A percentile compares a stretch with the other conserved stretches of the same genome.
Evolutionary conservation across 2,797 vertebrate species (phyloP).

Genomic region (Limosa lapponica): DNA sequence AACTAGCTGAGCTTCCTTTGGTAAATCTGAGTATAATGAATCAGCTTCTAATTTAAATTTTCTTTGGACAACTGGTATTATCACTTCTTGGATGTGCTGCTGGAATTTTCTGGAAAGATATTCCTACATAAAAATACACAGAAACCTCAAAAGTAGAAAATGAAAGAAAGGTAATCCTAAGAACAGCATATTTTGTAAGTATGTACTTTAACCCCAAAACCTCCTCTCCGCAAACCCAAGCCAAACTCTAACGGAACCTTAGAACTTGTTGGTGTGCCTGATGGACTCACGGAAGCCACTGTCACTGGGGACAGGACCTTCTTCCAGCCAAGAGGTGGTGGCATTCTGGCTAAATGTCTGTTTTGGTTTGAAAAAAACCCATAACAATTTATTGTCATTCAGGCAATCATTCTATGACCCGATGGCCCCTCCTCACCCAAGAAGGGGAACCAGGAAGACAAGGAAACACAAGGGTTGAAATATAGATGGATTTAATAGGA

Average conservation of each 20-base stretch:
- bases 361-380: no score
- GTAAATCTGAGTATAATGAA: neutral
- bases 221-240: neutral
- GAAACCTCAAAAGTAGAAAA: neutral
- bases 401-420: no score
- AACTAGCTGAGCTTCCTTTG: neutral
- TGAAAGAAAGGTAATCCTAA: neutral
- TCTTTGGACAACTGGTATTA: neutral
- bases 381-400: no score
- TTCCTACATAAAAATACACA: neutral
- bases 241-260: neutral
- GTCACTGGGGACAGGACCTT: neutral
- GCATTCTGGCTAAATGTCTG: neutral
- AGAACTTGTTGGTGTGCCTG: neutral
- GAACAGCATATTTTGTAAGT: accelerated
- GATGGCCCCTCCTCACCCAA: no score
- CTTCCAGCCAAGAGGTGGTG: neutral
- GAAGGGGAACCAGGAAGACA: no score
- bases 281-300: neutral
- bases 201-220: neutral
- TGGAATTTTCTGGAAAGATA: neutral
- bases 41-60: neutral
- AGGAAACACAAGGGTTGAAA: no score
- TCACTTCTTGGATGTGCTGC: neutral
- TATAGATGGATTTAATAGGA: no score